These are phyloP conservation scores for Heliopora coerulea DNA, from an alignment of 92 coral and sea anemone species.

Conservation along the genomic window DNA sequence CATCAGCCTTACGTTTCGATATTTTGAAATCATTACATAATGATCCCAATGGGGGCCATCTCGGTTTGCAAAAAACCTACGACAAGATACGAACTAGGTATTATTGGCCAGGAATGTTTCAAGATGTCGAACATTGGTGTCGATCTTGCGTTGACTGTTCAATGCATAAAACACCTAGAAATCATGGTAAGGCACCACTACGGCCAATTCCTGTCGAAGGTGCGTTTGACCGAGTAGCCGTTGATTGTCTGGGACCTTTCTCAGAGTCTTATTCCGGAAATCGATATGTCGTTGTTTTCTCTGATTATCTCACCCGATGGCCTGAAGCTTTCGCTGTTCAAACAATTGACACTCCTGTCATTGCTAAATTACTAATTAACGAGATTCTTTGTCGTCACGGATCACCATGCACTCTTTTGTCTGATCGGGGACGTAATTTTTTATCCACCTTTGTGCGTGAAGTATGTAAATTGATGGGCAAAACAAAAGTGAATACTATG, in stretches of 20 bases:
- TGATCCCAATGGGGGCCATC: constrained; percentile 51
- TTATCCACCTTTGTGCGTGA: constrained; percentile 36
- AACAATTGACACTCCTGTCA: constrained; percentile 21
- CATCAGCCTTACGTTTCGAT: constrained; percentile 42
- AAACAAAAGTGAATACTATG: constrained; percentile 27
- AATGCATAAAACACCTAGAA: constrained; percentile 44
- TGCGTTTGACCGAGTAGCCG: constrained; percentile 40
- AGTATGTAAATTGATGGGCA: constrained; percentile 55
- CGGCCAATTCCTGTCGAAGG: constrained; percentile 49
- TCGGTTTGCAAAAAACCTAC: constrained; percentile 60
- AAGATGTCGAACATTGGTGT: constrained; percentile 61
- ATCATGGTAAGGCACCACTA: constrained; percentile 40
- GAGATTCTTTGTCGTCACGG: constrained; percentile 49
- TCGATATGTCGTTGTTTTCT: constrained; percentile 26
- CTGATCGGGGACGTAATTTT: constrained; percentile 51
- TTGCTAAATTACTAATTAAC: constrained; percentile 17
- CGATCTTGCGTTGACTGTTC: constrained; percentile 55
- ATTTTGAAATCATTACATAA: constrained; percentile 54
- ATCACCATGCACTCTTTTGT: constrained; percentile 37
- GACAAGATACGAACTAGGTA: constrained; percentile 48
- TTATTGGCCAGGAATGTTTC: constrained; percentile 62
- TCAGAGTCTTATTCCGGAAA: constrained; percentile 43
- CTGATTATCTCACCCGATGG: constrained; percentile 48
- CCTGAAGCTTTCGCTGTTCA: constrained; percentile 41
- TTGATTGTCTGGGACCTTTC: not conserved